Percentiles rank a stretch among this genome's conserved stretches.
Evolutionary conservation across 2,888 invertebrate genomes (phyloP).

Genomic region (Yponomeuta plumbellus): DNA sequence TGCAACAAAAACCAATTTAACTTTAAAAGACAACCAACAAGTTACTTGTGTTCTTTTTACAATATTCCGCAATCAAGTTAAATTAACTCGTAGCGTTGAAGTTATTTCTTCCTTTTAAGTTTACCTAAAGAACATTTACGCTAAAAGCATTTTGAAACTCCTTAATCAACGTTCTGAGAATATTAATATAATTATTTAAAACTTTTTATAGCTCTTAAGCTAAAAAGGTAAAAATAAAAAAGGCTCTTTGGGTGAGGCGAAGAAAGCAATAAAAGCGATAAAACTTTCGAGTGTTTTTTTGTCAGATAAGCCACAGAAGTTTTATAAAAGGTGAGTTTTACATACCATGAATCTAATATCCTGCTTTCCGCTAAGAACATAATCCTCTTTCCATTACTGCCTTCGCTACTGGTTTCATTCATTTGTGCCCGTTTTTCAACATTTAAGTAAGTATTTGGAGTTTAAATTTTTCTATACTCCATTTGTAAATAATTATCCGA

Average conservation of each 20-base stretch:
- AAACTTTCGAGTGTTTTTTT: constrained; percentile 30
- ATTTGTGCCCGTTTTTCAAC: background rate
- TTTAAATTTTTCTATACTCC: too few relatives aligned
- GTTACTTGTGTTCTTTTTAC: constrained; percentile 26
- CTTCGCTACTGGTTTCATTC: background rate
- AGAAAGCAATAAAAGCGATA: constrained; percentile 31
- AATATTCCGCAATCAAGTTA: constrained; percentile 40
- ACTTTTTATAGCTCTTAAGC: constrained; percentile 60
- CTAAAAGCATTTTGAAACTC: constrained; percentile 64
- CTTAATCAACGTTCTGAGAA: constrained; percentile 65
- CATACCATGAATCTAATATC: constrained; percentile 2
- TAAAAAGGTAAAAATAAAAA: constrained; percentile 52
- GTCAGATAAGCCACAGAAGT: constrained; percentile 7
- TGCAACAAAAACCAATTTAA: background rate
- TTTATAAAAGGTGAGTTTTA: constrained; percentile 6
- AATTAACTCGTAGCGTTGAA: background rate
- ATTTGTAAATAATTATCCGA: background rate
- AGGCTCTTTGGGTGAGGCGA: constrained; percentile 28
- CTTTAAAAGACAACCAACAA: background rate
- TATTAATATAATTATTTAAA: constrained; percentile 67
- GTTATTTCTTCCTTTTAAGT: constrained; percentile 31
- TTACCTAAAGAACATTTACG: constrained; percentile 46
- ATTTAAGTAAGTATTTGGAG: too few relatives aligned
- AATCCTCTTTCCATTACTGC: constrained; percentile 7
- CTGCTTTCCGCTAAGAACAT: background rate